A percentile compares a stretch with the other conserved stretches of the same genome.
These are phyloP conservation scores for Polyommatus icarus DNA, from an alignment of 2,888 invertebrate species.

Conservation along the genomic window DNA sequence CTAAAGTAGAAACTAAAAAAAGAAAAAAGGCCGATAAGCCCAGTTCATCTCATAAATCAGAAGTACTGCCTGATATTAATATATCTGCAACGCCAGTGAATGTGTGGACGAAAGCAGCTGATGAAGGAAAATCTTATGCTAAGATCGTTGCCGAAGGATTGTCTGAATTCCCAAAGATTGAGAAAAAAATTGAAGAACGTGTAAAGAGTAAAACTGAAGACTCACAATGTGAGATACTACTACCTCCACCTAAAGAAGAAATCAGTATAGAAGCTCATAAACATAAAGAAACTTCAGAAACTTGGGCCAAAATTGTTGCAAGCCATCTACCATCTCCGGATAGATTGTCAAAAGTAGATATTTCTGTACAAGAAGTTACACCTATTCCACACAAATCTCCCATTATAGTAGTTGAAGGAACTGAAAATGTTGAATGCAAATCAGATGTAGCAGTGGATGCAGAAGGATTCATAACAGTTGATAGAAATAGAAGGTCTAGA, in stretches of 20 bases:
- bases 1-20: constrained; percentile 37
- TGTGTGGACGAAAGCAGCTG: constrained; percentile 73
- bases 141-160: constrained; percentile 81
- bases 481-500: constrained; percentile 72
- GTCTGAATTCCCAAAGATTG: constrained; percentile 38
- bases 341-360: constrained; percentile 49
- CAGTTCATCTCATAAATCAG: background rate
- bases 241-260: constrained; percentile 41
- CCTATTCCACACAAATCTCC: constrained; percentile 50
- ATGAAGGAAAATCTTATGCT: constrained; percentile 85
- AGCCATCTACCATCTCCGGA: constrained; percentile 62
- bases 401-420: constrained; percentile 64
- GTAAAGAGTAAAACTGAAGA: constrained; percentile 35
- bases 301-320: constrained; percentile 73
- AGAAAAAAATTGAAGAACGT: constrained; percentile 41
- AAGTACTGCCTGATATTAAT: constrained; percentile 21
- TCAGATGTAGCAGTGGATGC: constrained; percentile 57
- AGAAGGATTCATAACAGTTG: constrained; percentile 75
- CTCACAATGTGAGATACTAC: constrained; percentile 38
- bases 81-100: constrained; percentile 23
- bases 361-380: constrained; percentile 39
- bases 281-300: constrained; percentile 47
- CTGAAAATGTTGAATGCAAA: constrained; percentile 52
- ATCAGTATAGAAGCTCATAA: constrained; percentile 35
- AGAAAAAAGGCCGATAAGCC: constrained; percentile 19